Evolutionary conservation across 2,797 vertebrate genomes (phyloP).

Genomic region (Ficedula albicollis): DNA sequence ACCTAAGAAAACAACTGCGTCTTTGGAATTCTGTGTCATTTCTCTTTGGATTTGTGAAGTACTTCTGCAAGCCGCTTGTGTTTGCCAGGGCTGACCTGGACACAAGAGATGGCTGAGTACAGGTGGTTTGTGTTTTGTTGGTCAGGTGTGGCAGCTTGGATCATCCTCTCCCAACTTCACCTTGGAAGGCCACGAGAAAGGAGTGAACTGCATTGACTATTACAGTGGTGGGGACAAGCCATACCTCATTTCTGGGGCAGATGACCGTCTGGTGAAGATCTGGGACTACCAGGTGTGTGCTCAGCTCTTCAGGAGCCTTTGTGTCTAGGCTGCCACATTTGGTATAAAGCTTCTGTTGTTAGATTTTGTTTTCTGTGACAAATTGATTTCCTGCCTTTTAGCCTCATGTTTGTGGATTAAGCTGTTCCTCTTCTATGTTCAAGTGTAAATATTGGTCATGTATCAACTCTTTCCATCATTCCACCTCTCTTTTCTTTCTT

Average conservation of each 20-base stretch:
- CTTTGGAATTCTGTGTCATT: not conserved
- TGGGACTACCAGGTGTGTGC: conserved; percentile 95
- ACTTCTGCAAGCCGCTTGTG: not conserved
- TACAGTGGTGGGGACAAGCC: conserved; percentile 99
- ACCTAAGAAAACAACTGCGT: not conserved
- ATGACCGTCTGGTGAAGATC: conserved; percentile 96
- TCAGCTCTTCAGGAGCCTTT: not conserved
- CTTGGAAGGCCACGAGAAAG: conserved; percentile 96
- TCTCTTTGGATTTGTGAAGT: not conserved
- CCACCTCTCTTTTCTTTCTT: not conserved
- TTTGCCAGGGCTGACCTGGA: not conserved
- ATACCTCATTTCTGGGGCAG: conserved; percentile 96
- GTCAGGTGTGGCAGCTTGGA: conserved; percentile 96
- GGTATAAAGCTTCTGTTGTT: not conserved
- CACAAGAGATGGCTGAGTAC: not conserved
- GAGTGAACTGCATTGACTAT: conserved; percentile 97
- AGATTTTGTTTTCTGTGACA: not conserved
- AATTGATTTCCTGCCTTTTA: not conserved
- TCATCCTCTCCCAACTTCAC: conserved; percentile 98
- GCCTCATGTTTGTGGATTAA: not conserved
- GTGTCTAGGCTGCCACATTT: not conserved
- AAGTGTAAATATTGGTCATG: not conserved
- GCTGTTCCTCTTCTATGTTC: not conserved
- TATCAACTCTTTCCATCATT: not conserved
- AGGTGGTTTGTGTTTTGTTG: not conserved